phyloP scores from a whole-genome alignment of 2,113 vertebrate species.

The Vanacampus margaritifer region DNA sequence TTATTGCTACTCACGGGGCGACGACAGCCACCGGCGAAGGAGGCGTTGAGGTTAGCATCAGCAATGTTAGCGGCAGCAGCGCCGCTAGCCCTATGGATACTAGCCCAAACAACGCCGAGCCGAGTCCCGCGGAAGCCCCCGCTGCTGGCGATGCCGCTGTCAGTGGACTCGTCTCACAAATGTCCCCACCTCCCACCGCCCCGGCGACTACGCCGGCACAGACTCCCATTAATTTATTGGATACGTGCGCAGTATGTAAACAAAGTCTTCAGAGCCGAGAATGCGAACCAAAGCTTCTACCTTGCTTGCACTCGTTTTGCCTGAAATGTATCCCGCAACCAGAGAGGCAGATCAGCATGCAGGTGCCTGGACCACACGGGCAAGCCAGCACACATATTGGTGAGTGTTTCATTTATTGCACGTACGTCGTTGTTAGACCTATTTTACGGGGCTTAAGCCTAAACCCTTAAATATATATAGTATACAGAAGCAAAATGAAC shows the following conservation, averaged over 20 bases:
- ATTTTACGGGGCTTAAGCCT: too few relatives aligned
- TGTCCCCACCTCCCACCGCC: slow-evolving; percentile 72
- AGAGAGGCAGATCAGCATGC: slow-evolving; percentile 89
- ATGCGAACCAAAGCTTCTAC: slow-evolving; percentile 93
- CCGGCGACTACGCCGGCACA: slow-evolving; percentile 65
- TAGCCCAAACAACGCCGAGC: slow-evolving; percentile 41
- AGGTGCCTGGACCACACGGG: slow-evolving; percentile 85
- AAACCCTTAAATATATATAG: too few relatives aligned
- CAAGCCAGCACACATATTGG: slow-evolving; percentile 90
- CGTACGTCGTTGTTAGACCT: too few relatives aligned
- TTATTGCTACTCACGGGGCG: slow-evolving; percentile 51
- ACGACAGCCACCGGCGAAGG: slow-evolving; percentile 67
- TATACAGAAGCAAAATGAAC: too few relatives aligned
- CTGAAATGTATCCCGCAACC: slow-evolving; percentile 91
- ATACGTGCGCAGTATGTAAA: slow-evolving; percentile 95
- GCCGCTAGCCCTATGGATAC: slow-evolving; percentile 45
- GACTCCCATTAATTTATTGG: slow-evolving; percentile 80
- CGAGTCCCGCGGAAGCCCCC: slow-evolving; percentile 16
- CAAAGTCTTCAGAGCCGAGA: slow-evolving; percentile 91
- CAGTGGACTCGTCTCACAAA: slow-evolving; percentile 58
- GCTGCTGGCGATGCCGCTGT: slow-evolving; percentile 33
- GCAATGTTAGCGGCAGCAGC: slow-evolving; percentile 46
- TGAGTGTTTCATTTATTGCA: slow-evolving; percentile 53
- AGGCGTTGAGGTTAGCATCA: slow-evolving; percentile 51
- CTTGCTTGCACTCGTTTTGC: slow-evolving; percentile 95